Base-by-base conservation (phyloP, 2,888 invertebrate genomes). In the Ophion ventricosus region DNA sequence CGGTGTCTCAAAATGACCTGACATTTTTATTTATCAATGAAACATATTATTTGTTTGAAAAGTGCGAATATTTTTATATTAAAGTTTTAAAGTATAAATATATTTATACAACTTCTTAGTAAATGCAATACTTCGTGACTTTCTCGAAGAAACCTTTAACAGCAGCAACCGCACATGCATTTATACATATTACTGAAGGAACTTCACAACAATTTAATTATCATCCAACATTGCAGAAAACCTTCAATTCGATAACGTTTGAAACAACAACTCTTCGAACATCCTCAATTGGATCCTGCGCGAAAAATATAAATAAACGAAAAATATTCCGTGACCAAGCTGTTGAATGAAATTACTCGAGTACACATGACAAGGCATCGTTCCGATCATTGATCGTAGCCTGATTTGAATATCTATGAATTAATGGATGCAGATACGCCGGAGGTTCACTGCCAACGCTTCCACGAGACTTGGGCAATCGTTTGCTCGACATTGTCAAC, bases 401-500 rank as follows among this genome's bases (percentile, higher is more conserved):
- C 61, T 23, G 23, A n/a, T 17, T 35, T 14, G 35, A 26, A 23
- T 59, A 57, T 57, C 20, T 0, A 17, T 49, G 57, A 57, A 57
- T 20, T 11, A 20, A 26, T 59, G 26, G 4, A n/a, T 23, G 70
- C 87, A 93, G 93, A 84, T 93, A 93, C 87, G 92, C 92, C n/a
- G 93, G 93, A 56, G 91, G 92, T 66, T 92, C 92, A 40, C 87
- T 92, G 76, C 92, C 93, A 70, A 93, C 93, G 23, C 83, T 93
- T 66, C 93, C 93, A 2, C 92, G 92, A 69, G 95, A 95, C 87
- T 93, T 94, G 91, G 94, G 94, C 61, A 94, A 95, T 91, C 94
- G 94, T 83, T 95, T 95, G 89, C 94, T 94, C 73, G 93, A 95
- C 89, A 95, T 95, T 89, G 94, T 95, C 88, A 85, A 85, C 80